Evolutionary conservation across 2,797 vertebrate species (phyloP), one percentile per base, ranked within the genome.

Genomic region (Oreochromis mossambicus): DNA sequence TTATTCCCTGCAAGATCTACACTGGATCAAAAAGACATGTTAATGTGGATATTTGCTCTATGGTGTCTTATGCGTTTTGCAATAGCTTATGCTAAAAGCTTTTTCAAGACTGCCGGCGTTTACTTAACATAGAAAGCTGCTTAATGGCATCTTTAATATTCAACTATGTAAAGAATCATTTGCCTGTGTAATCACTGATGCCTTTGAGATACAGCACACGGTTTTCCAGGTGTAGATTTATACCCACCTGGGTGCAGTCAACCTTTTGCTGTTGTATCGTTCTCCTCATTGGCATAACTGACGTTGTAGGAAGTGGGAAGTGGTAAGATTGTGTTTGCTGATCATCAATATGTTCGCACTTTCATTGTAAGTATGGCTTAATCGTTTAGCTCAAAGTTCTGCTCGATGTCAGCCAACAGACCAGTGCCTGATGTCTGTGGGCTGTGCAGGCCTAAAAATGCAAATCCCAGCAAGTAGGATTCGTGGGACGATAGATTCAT

Each of bases 151-250:
- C 87, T 85, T 58, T n/a, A 61, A 14, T 17, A 10, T 75, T 68
- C 70, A 58, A 55, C 73, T 52, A 87, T 90, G 84, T 85, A 93
- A 90, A 91, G 55, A 76, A 75, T 48, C 0, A 93, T 94, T 94
- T 94, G 83, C 86, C 51, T 94, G 15, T 82, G 75, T 66, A 76
- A 93, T 89, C 68, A 32, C 12, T 26, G 50, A 82, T 79, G 32
- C 24, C 21, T 51, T 63, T 15, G n/a, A n/a, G 81, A 89, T 88
- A 80, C 14, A 77, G 32, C 26, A n/a, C 34, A 34, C 14, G 21
- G 32, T 43, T 73, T 75, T 84, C 41, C 63, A 84, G 66, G 76
- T 84, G 82, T 78, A 66, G 61, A 14, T 38, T 78, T 83, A 83
- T 84, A 68, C 68, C 56, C 80, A 52, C 84, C 78, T 79, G 75